phyloP scores from a whole-genome alignment of 2,797 vertebrate genomes.

The Acrocephalus scirpaceus region DNA sequence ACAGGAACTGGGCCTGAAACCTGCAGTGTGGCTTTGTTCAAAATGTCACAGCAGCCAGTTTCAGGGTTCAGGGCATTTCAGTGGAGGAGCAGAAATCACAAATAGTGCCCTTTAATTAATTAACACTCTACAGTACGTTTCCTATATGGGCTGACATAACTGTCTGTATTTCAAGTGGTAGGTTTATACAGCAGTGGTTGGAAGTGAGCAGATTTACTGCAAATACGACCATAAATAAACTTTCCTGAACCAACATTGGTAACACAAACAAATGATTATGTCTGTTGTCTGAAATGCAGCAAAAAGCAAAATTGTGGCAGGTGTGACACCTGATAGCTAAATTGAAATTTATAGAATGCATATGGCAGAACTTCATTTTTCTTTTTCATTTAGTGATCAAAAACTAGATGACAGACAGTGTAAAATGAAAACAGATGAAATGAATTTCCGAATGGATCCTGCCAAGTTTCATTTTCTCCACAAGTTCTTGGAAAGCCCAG shows the following conservation, averaged over 20 bases:
- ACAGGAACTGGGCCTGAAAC: background rate
- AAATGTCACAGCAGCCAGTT: background rate
- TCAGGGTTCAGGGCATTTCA: background rate
- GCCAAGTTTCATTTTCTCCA: slow-evolving; percentile 72
- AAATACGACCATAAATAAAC: slow-evolving; percentile 62
- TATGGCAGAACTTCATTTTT: slow-evolving; percentile 71
- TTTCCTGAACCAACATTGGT: slow-evolving; percentile 19
- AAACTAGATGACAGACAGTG: slow-evolving; percentile 68
- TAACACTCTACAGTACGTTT: slow-evolving; percentile 17
- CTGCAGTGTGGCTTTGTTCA: background rate
- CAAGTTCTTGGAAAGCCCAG: slow-evolving; percentile 67
- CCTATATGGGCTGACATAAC: background rate
- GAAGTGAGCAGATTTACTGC: slow-evolving; percentile 50
- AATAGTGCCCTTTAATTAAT: slow-evolving; percentile 47
- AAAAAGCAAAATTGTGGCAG: slow-evolving; percentile 67
- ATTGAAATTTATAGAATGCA: slow-evolving; percentile 77
- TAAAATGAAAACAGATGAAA: slow-evolving; percentile 77
- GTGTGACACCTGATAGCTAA: slow-evolving; percentile 77
- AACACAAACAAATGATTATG: slow-evolving; percentile 67
- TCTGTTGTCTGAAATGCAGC: slow-evolving; percentile 60
- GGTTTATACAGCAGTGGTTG: slow-evolving; percentile 12
- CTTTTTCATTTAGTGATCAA: slow-evolving; percentile 75
- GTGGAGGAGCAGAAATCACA: background rate
- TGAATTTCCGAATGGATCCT: slow-evolving; percentile 67
- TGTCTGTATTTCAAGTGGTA: slow-evolving; percentile 26